Evolutionary conservation across 2,113 vertebrate species (phyloP), one percentile per base, ranked within the genome.

Genomic region (Trichomycterus rosablanca): DNA sequence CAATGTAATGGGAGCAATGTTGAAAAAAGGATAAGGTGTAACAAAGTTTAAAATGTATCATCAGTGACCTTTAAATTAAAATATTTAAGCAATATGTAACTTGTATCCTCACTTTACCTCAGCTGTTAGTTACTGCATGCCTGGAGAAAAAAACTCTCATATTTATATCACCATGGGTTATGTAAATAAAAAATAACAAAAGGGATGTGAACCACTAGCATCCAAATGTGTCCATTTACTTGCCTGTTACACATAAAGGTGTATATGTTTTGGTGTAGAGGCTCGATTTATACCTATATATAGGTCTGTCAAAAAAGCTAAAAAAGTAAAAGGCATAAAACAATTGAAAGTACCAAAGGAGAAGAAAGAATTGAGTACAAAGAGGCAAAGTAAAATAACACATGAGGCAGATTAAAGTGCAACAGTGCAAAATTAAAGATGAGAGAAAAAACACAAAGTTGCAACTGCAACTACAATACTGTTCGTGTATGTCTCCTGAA

Each of bases 401-500:
- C 42, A 54, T 46, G 23, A 23, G 34, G 68, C 48, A 57, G 48
- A 50, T 11, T 1, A 64, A 35, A 64, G 46, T 48, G 66, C 4
- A 20, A 52, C 28, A 23, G 59, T 11, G 23, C 19, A 51, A 19
- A 39, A 15, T 15, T n/a, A 51, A 19, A 30, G 20, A 48, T 48
- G 9, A 51, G 39, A 32, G 24, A 20, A 58, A 53, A 30, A 56
- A 58, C 28, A 14, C n/a, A 44, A 55, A 34, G 45, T 37, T 67
- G 18, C 28, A 51, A 53, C 48, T 67, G 18, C 28, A 51, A 53
- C 48, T 12, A 39, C 56, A 39, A 35, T 6, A 1, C 28, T 8
- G 45, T 20, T 19, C 15, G 8, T 22, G 8, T 60, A 43, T 34
- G 19, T 7, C 52, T 57, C 52, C 35, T 19, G 15, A 50, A 30